Percentiles rank a stretch among this genome's conserved stretches.
Conservation (phyloP, 2,888 invertebrate genomes). For the Acholoe squamosa region DNA sequence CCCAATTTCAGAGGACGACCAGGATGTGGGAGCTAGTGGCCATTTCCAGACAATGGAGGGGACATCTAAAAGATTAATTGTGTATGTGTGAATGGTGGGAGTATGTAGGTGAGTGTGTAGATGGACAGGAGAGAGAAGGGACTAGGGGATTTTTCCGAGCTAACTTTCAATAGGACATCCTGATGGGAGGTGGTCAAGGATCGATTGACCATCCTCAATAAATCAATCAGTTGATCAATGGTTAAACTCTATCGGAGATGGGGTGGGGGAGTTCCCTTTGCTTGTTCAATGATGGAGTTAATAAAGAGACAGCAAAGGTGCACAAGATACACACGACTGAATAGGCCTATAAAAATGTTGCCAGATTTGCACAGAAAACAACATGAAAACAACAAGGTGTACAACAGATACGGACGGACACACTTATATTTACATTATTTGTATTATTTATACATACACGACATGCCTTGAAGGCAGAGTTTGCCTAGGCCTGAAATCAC, state of each 20-base stretch:
- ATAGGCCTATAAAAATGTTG: neutral
- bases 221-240: neutral
- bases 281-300: neutral
- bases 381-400: neutral
- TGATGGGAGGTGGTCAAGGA: slow-evolving; percentile 7
- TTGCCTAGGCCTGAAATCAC: slow-evolving; percentile 53
- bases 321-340: neutral
- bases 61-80: too few species aligned
- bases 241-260: neutral
- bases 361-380: neutral
- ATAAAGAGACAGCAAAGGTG: neutral
- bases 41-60: neutral
- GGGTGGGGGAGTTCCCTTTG: neutral
- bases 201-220: neutral
- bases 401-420: slow-evolving; percentile 7
- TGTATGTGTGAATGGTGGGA: neutral
- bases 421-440: neutral
- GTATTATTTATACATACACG: slow-evolving; percentile 46
- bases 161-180: neutral
- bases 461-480: slow-evolving; percentile 57
- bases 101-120: neutral
- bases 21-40: neutral
- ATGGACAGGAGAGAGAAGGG: neutral
- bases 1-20: neutral
- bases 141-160: neutral